phyloP scores from a whole-genome alignment of 1,140 invertebrate species.

The Nymphalis io region DNA sequence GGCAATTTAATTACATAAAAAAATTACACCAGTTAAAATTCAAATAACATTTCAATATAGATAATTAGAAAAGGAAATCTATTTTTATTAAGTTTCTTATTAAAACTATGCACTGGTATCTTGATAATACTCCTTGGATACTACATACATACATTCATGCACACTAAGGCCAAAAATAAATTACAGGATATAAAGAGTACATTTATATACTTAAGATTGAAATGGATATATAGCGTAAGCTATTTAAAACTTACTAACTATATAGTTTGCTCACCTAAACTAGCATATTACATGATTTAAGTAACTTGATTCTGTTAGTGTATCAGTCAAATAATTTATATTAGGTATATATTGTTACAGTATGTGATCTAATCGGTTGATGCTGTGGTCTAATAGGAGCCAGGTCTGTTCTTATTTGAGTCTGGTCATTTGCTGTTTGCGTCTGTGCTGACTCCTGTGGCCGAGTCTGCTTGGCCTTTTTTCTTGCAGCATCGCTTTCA shows the following conservation, averaged over 20 bases:
- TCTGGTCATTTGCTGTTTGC: conserved; percentile 56
- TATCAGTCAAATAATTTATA: conserved; percentile 17
- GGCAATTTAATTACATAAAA: not conserved
- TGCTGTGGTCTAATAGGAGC: conserved; percentile 44
- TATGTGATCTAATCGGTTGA: conserved; percentile 62
- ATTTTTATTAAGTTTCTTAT: not conserved
- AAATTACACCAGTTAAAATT: conserved; percentile 17
- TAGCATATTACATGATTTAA: conserved; percentile 2
- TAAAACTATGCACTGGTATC: conserved; percentile 4
- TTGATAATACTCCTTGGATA: not conserved
- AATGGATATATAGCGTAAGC: conserved; percentile 7
- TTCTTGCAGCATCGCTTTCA: conserved; percentile 74
- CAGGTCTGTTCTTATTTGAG: conserved; percentile 37
- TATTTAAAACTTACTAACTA: conserved; percentile 20
- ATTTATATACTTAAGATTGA: not conserved
- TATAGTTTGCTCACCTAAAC: conserved; percentile 12
- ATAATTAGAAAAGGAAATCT: not conserved
- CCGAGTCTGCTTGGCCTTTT: conserved; percentile 69
- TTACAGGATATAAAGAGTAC: not conserved
- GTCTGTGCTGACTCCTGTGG: conserved; percentile 60
- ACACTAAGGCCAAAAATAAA: not conserved
- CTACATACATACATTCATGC: not conserved
- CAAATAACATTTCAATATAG: conserved; percentile 12
- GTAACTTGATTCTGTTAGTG: conserved; percentile 10
- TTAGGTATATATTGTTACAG: conserved; percentile 68